phyloP scores from a whole-genome alignment of 2,888 invertebrate genomes.

The Chelonus formosanus region DNA sequence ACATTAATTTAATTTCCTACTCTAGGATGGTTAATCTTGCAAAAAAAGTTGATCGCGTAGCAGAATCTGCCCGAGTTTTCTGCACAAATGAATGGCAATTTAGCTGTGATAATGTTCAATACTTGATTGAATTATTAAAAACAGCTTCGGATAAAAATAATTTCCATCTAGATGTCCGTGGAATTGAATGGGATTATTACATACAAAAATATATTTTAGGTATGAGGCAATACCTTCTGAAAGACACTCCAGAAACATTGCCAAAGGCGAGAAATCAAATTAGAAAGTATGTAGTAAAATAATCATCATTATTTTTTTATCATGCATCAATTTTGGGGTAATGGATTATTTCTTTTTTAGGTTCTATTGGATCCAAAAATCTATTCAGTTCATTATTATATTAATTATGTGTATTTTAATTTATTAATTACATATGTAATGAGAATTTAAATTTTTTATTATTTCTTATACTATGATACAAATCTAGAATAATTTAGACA shows the following conservation, averaged over 20 bases:
- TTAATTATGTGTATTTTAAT: slow-evolving; percentile 67
- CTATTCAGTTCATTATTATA: slow-evolving; percentile 64
- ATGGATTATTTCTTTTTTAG: slow-evolving; percentile 64
- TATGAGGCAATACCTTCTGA: slow-evolving; percentile 82
- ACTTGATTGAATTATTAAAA: slow-evolving; percentile 69
- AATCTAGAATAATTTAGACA: too few species aligned
- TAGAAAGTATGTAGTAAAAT: slow-evolving; percentile 67
- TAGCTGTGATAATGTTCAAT: slow-evolving; percentile 71
- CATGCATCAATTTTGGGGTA: too few species aligned
- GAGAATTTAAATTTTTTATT: too few species aligned
- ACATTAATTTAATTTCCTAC: neutral
- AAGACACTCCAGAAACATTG: slow-evolving; percentile 76
- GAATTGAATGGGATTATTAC: slow-evolving; percentile 82
- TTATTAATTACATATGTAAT: too few species aligned
- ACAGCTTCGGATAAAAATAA: slow-evolving; percentile 68
- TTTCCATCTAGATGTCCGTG: slow-evolving; percentile 74
- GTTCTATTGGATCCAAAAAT: slow-evolving; percentile 78
- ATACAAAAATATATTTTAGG: slow-evolving; percentile 84
- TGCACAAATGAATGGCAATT: slow-evolving; percentile 77
- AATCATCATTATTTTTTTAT: too few species aligned
- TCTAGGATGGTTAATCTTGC: too few species aligned
- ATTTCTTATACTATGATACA: too few species aligned
- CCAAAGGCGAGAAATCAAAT: slow-evolving; percentile 73
- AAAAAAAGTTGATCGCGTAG: too few species aligned
- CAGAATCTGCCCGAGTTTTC: too few species aligned